Evolutionary conservation across 2,888 invertebrate genomes (phyloP), one percentile per base, ranked within the genome.

Genomic region (Papilio elwesi): DNA sequence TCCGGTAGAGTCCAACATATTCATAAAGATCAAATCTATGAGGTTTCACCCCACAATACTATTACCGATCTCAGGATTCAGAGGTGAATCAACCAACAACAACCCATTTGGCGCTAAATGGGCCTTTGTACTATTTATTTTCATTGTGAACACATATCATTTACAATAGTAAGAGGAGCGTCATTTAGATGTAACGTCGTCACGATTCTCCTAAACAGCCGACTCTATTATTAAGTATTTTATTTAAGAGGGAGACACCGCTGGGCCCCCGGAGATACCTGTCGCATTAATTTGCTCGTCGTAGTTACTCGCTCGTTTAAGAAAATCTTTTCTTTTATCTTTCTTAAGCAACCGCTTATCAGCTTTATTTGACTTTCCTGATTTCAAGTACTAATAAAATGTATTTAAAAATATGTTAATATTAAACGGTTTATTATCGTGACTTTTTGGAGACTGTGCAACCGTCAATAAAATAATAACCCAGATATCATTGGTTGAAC

Each of bases 201-300:
- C 79, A 79, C 85, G 79, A 83, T 86, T 74, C 81, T 82, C 83
- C 85, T 87, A 87, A 90, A 86, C 84, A 82, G 82, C 80, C 76
- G 76, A 80, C 83, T 85, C 86, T 87, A 89, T 91, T 91, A 91
- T 91, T 90, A 90, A 88, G 88, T 84, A 89, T 88, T 90, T 92
- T 90, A 91, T 91, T 91, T 90, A 90, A 89, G 86, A 80, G 87
- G 85, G 85, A 85, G 85, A 83, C 81, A 82, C 83, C 82, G 80
- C 83, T 78, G 75, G 63, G 79, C 89, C 93, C 87, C 92, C 38
- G 53, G 88, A 84, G 93, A 85, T 89, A 89, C 89, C 91, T 92
- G 92, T 93, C 92, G 82, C 84, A 83, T 88, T 91, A 88, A 92
- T 91, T 90, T 85, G 85, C 85, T 82, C 87, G 86, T 84, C 85